These are phyloP conservation scores for Coelopa frigida DNA, from an alignment of 1,140 invertebrate species.

Conservation along the genomic window DNA sequence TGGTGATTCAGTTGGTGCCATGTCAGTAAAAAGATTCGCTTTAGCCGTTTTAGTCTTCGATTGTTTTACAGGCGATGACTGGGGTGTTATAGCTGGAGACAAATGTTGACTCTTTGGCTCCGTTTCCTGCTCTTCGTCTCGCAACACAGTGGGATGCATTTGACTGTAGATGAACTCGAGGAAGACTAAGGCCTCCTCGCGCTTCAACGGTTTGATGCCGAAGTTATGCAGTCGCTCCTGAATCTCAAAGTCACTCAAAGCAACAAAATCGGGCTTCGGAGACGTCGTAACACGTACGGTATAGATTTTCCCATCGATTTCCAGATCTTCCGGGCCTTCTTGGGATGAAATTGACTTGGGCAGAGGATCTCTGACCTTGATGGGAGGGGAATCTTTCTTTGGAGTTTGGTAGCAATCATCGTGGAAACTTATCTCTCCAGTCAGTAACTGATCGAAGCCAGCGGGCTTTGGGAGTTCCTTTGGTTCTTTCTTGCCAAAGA, in stretches of 20 bases:
- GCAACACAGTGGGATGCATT: constrained; percentile 34
- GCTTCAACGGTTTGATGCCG: constrained; percentile 38
- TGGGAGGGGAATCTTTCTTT: too few relatives aligned
- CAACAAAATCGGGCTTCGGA: constrained; percentile 27
- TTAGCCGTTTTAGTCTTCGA: background rate
- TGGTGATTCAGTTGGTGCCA: background rate
- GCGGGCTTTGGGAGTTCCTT: constrained; percentile 14
- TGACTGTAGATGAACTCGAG: constrained; percentile 41
- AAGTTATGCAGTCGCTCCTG: constrained; percentile 32
- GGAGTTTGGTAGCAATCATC: constrained; percentile 5
- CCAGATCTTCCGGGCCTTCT: constrained; percentile 15
- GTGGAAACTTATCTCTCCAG: constrained; percentile 24
- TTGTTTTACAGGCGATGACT: background rate
- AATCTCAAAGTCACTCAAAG: constrained; percentile 23
- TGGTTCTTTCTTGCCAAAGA: constrained; percentile 12
- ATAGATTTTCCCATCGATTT: constrained; percentile 28
- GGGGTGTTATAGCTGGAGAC: background rate
- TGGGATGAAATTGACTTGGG: background rate
- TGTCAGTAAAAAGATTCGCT: background rate
- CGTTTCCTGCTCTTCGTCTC: background rate
- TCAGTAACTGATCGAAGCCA: constrained; percentile 28
- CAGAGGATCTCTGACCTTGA: too few relatives aligned
- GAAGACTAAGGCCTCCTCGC: constrained; percentile 37
- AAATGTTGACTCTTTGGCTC: too few relatives aligned
- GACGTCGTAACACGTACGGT: constrained; percentile 17